Evolutionary conservation across 1,140 invertebrate genomes (phyloP), one percentile per base, ranked within the genome.

Genomic region (Drusus annulatus): DNA sequence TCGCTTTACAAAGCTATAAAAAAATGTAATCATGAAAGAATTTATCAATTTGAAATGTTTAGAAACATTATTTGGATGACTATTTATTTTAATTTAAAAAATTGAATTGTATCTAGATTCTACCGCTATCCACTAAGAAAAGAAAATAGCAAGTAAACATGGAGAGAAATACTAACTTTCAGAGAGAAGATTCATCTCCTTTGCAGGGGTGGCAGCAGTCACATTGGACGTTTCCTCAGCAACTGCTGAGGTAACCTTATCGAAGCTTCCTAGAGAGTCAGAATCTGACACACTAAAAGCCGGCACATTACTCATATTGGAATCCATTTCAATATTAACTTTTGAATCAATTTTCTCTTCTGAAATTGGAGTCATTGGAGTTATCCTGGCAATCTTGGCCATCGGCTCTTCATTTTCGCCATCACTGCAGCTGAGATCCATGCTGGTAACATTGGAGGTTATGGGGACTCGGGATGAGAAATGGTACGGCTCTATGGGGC

Each of bases 391-490:
- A 45, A 45, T 2, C 36, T 56, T 56, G 0, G 56, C 56, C 17
- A 60, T 13, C 3, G 62, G 21, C 8, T 21, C 16, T 13, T 15
- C 23, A 15, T 1, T 19, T 7, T 75, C 71, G 3, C 60, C 71
- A 3, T 75, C 71, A 4, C 71, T 75, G 6, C 54, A 75, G 19
- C 54, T 36, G 17, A 71, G 8, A n/a, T 75, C 71, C 10, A 58
- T 5, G 52, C 15, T 58, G 16, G 21, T n/a, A 3, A 2, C 3
- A 21, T 13, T n/a, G 16, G 28, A 58, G 52, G 54, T 0, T 4
- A 21, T 58, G 21, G 71, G 23, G 0, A 13, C 15, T 2, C 31
- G 51, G 6, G 54, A 36, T 3, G 51, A 7, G 71, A 25, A 75
- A 2, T 25, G 5, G 28, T 58, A 75, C 15, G 54, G 71, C 17